phyloP scores from a whole-genome alignment of 1,140 invertebrate species.

The Plodia interpunctella region DNA sequence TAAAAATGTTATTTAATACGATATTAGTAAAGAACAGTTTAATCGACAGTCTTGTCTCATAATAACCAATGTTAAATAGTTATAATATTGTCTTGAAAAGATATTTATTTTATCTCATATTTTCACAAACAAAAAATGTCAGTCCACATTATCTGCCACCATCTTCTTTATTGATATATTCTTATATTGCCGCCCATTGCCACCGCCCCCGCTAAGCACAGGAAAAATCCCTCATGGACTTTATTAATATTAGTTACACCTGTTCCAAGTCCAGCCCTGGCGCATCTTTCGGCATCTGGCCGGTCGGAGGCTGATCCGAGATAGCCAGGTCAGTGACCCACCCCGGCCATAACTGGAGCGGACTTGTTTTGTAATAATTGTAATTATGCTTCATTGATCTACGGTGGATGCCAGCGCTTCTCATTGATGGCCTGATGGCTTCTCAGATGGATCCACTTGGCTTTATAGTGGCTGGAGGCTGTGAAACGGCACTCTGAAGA shows the following conservation, averaged over 20 bases:
- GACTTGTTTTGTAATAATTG: constrained; percentile 43
- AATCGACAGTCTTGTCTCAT: too few relatives aligned
- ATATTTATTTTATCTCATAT: too few relatives aligned
- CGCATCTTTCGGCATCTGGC: constrained; percentile 73
- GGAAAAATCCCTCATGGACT: too few relatives aligned
- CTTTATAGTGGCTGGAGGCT: neutral
- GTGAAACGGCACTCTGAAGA: neutral
- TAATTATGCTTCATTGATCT: constrained; percentile 46
- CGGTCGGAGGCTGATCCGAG: constrained; percentile 73
- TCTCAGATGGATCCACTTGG: neutral
- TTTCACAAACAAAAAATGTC: too few relatives aligned
- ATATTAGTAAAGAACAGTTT: too few relatives aligned
- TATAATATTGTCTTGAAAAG: too few relatives aligned
- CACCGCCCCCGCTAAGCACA: too few relatives aligned
- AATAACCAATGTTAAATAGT: too few relatives aligned
- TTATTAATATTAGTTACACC: neutral
- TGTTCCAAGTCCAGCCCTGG: constrained; percentile 47
- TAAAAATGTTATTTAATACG: too few relatives aligned
- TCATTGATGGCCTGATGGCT: constrained; percentile 15
- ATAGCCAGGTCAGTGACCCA: constrained; percentile 68
- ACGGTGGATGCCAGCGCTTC: constrained; percentile 17
- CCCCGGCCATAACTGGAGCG: constrained; percentile 47
- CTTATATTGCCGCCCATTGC: too few relatives aligned
- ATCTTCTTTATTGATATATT: too few relatives aligned
- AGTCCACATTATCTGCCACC: too few relatives aligned